A percentile compares a stretch with the other conserved stretches of the same genome.
phyloP scores from a whole-genome alignment of 2,888 invertebrate genomes.

The Protodeltote pygarga region DNA sequence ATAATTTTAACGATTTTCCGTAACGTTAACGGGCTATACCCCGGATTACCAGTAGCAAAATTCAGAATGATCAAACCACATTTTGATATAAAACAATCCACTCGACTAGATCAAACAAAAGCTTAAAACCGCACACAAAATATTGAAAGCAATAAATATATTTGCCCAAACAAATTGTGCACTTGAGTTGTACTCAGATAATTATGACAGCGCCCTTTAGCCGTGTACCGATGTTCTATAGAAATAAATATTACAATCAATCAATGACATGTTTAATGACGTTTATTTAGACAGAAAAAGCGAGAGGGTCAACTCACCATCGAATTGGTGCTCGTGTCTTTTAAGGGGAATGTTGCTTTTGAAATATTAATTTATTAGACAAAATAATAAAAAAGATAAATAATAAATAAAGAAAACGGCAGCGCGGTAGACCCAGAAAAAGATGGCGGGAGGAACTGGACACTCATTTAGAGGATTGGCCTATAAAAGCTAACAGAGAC shows the following conservation, averaged over 20 bases:
- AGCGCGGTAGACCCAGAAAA: too few species aligned
- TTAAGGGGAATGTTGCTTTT: conserved; percentile 50
- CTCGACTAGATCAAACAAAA: background rate
- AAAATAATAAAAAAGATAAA: too few species aligned
- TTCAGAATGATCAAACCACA: too few species aligned
- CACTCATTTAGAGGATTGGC: too few species aligned
- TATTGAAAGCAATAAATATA: conserved; percentile 5
- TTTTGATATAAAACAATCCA: background rate
- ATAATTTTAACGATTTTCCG: too few species aligned
- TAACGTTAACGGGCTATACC: too few species aligned
- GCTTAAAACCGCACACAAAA: conserved; percentile 3
- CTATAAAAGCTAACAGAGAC: too few species aligned
- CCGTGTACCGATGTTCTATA: conserved; percentile 21
- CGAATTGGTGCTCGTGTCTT: conserved; percentile 63
- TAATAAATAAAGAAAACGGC: too few species aligned
- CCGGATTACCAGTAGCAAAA: too few species aligned
- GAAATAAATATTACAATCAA: conserved; percentile 73
- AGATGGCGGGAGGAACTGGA: too few species aligned
- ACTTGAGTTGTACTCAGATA: conserved; percentile 4
- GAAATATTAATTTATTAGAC: too few species aligned
- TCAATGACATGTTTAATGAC: conserved; percentile 74
- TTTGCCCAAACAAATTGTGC: conserved; percentile 11
- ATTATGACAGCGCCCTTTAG: conserved; percentile 17
- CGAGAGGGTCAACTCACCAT: conserved; percentile 63
- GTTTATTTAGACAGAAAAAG: conserved; percentile 72